These are phyloP conservation scores for Eupithecia subfuscata DNA, from an alignment of 2,888 invertebrate species.

Conservation along the genomic window DNA sequence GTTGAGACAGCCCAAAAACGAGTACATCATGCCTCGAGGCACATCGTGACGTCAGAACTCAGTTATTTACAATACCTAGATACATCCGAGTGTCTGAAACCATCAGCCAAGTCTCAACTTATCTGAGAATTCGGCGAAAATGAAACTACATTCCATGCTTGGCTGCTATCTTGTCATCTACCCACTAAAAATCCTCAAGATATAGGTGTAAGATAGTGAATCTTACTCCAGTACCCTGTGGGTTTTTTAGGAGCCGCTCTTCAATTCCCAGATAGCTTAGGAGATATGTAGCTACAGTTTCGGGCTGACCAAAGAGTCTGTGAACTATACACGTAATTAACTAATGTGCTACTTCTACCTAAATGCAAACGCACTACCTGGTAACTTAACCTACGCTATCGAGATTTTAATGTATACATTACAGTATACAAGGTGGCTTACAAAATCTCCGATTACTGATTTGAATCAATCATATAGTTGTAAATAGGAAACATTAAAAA, in stretches of 20 bases:
- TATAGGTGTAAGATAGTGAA: not conserved
- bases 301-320: not conserved
- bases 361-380: slow-evolving; percentile 75
- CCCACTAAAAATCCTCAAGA: not conserved
- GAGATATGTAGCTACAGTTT: not conserved
- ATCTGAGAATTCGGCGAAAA: not conserved
- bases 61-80: slow-evolving; percentile 37
- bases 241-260: not conserved
- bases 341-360: slow-evolving; percentile 65
- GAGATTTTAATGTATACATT: slow-evolving; percentile 56
- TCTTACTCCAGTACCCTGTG: too few species aligned
- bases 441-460: slow-evolving; percentile 17
- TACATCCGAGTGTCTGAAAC: not conserved
- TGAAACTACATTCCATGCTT: not conserved
- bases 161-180: not conserved
- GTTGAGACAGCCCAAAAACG: not conserved
- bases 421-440: slow-evolving; percentile 38
- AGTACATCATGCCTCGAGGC: slow-evolving; percentile 55
- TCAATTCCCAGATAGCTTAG: not conserved
- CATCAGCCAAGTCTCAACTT: not conserved
- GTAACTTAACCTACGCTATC: slow-evolving; percentile 70
- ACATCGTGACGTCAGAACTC: slow-evolving; percentile 68
- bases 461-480: slow-evolving; percentile 46
- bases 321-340: slow-evolving; percentile 36
- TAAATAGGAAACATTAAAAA: slow-evolving; percentile 61